A percentile compares a stretch with the other conserved stretches of the same genome.
phyloP scores from a whole-genome alignment of 2,888 invertebrate species.

The Trypoxylon attenuatum region DNA sequence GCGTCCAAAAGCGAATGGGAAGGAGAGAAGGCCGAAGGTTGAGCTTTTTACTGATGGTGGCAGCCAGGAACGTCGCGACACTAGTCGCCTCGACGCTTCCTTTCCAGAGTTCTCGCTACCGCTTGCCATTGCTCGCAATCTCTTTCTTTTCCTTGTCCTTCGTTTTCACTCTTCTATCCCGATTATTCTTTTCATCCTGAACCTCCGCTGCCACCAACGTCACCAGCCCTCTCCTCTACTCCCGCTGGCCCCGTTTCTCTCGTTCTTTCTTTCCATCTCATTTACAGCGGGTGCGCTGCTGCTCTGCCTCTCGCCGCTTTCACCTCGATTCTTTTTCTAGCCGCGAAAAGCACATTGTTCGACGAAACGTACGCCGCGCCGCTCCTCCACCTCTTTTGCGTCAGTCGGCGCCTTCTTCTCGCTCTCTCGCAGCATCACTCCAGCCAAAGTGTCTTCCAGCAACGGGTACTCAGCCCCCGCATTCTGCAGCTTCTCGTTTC shows the following conservation, averaged over 20 bases:
- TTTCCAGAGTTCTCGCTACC: constrained; percentile 32
- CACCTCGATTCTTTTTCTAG: constrained; percentile 26
- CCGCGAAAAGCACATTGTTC: constrained; percentile 55
- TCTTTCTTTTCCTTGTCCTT: background rate
- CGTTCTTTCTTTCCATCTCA: constrained; percentile 21
- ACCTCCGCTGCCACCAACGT: no score
- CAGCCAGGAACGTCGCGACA: constrained; percentile 48
- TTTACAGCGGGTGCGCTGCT: background rate
- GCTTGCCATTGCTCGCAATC: background rate
- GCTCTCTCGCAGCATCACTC: constrained; percentile 31
- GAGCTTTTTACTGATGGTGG: constrained; percentile 35
- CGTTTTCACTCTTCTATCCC: background rate
- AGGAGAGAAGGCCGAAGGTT: background rate
- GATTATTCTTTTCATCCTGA: no score
- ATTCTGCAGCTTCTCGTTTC: constrained; percentile 48
- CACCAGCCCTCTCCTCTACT: background rate
- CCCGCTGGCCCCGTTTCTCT: constrained; percentile 25
- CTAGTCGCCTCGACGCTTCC: constrained; percentile 43
- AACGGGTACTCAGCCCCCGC: constrained; percentile 51
- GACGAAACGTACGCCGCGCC: constrained; percentile 37
- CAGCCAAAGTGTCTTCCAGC: constrained; percentile 54
- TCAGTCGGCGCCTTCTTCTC: constrained; percentile 1
- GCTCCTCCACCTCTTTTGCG: background rate
- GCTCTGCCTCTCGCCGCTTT: constrained; percentile 1
- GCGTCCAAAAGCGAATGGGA: constrained; percentile 4